Evolutionary conservation across 2,797 vertebrate species (phyloP).

Genomic region (Rhabdophis nuchalis): DNA sequence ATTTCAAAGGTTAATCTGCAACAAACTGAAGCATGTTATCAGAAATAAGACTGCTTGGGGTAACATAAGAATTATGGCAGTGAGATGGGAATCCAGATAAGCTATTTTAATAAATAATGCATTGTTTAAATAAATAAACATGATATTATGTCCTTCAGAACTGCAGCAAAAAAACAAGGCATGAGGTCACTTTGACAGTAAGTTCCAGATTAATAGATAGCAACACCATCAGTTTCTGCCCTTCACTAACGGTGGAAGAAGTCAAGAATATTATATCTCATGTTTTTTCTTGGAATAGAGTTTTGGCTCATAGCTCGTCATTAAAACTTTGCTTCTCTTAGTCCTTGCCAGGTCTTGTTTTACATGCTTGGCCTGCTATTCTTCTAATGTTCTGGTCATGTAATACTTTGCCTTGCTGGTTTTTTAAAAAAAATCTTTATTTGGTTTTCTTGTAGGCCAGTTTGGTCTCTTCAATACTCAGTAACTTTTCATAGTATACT

Average conservation of each 20-base stretch:
- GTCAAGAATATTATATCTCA: neutral
- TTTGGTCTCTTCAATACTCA: no score
- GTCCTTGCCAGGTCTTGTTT: no score
- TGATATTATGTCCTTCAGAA: neutral
- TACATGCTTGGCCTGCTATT: no score
- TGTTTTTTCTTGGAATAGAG: neutral
- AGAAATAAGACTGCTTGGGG: neutral
- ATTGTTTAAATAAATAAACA: neutral
- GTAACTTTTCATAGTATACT: no score
- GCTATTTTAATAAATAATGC: neutral
- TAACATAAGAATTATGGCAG: neutral
- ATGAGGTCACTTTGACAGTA: neutral
- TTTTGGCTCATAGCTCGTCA: neutral
- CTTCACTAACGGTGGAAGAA: neutral
- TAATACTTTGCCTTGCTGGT: no score
- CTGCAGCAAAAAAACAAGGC: neutral
- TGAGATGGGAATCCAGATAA: neutral
- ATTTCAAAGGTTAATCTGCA: neutral
- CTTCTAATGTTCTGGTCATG: no score
- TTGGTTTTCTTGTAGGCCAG: no score
- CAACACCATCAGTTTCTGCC: neutral
- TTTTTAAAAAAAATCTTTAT: no score
- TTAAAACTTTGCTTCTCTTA: neutral
- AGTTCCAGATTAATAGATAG: neutral
- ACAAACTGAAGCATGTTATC: neutral